These are phyloP conservation scores for Echinometra lucunter DNA, from an alignment of 53 echinoderm and acorn worm species.

Conservation along the genomic window DNA sequence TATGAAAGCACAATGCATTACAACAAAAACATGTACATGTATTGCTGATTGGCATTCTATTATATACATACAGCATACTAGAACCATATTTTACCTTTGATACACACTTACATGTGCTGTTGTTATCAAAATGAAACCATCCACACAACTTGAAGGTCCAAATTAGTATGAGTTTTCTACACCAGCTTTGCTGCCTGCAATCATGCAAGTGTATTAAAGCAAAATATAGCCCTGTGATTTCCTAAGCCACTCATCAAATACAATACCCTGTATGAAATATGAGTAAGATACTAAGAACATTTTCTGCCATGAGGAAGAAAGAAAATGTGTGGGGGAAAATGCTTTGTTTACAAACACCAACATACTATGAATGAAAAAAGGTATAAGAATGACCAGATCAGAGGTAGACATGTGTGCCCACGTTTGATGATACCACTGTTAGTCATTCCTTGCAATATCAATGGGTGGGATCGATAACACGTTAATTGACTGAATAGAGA, in stretches of 20 bases:
- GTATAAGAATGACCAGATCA: not conserved
- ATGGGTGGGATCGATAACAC: constrained; percentile 22
- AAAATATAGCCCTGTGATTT: not conserved
- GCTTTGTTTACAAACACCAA: constrained; percentile 11
- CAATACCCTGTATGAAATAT: not conserved
- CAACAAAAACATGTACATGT: too few species aligned
- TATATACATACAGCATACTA: not conserved
- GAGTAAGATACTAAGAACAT: not conserved
- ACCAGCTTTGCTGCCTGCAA: not conserved
- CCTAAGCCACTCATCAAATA: not conserved
- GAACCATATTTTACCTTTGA: not conserved
- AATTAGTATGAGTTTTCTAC: not conserved
- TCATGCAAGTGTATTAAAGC: not conserved
- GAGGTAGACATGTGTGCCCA: not conserved
- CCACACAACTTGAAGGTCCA: not conserved
- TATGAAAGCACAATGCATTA: too few species aligned
- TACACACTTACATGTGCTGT: not conserved
- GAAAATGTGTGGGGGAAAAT: not conserved
- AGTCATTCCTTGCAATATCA: not conserved
- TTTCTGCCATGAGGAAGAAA: too few species aligned
- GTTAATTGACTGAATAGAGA: not conserved
- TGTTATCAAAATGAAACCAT: not conserved
- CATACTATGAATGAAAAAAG: not conserved
- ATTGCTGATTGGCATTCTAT: too few species aligned
- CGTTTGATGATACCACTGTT: not conserved